Evolutionary conservation across 2,797 vertebrate genomes (phyloP).

Genomic region (Champsocephalus gunnari): DNA sequence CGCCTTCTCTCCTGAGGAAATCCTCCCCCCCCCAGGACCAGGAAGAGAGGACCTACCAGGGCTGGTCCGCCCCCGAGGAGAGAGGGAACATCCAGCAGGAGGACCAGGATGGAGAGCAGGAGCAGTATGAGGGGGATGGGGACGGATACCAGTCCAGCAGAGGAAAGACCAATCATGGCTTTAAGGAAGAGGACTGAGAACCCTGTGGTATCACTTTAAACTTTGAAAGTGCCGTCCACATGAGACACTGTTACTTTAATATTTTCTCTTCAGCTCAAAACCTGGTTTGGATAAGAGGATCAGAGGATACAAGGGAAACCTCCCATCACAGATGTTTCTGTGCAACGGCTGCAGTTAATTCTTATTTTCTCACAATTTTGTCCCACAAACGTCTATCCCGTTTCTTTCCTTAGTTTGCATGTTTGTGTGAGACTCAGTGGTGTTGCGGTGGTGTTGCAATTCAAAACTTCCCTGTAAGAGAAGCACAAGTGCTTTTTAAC

Average conservation of each 20-base stretch:
- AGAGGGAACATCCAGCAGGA: constrained; percentile 83
- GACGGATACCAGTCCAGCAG: constrained; percentile 77
- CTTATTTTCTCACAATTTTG: too few relatives aligned
- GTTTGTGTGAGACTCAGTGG: too few relatives aligned
- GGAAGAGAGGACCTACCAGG: constrained; percentile 83
- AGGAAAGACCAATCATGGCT: constrained; percentile 75
- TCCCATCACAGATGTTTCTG: too few relatives aligned
- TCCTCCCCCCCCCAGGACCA: constrained; percentile 77
- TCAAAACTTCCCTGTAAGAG: too few relatives aligned
- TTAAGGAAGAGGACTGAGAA: constrained; percentile 66
- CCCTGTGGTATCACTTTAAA: neutral
- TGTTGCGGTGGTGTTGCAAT: too few relatives aligned
- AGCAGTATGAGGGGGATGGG: constrained; percentile 40
- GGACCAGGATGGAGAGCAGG: constrained; percentile 27
- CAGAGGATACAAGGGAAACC: too few relatives aligned
- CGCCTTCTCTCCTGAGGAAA: constrained; percentile 86
- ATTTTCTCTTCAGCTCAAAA: too few relatives aligned
- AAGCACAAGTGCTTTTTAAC: too few relatives aligned
- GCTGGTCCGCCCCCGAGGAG: constrained; percentile 89
- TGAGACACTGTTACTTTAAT: neutral
- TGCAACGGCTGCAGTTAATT: too few relatives aligned
- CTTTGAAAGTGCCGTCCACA: neutral
- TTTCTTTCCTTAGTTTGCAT: too few relatives aligned
- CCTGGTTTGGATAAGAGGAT: too few relatives aligned
- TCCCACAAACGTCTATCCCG: too few relatives aligned